These are phyloP conservation scores for Thymallus thymallus DNA, from an alignment of 2,113 vertebrate genomes.

Conservation along the genomic window DNA sequence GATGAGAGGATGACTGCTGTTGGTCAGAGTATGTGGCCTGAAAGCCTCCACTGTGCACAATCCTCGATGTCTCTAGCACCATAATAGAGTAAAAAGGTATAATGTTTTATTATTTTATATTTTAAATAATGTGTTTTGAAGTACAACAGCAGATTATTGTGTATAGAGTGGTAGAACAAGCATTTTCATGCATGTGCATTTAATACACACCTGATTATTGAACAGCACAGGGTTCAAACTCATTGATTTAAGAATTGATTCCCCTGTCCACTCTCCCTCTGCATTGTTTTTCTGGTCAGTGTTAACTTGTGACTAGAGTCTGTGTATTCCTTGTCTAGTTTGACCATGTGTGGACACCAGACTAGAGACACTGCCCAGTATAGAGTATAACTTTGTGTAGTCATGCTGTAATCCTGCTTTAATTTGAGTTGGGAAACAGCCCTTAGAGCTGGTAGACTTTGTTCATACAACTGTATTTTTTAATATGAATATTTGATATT, in stretches of 20 bases:
- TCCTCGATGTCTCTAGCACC: constrained; percentile 41
- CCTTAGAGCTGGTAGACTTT: not conserved
- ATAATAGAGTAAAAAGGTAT: not conserved
- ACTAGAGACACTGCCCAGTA: not conserved
- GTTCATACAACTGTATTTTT: not conserved
- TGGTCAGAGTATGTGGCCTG: constrained; percentile 75
- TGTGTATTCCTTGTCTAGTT: not conserved
- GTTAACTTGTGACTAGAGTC: not conserved
- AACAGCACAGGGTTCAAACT: not conserved
- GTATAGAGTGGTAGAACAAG: not conserved
- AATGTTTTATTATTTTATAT: not conserved
- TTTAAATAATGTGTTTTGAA: not conserved
- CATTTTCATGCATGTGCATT: not conserved
- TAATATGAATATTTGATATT: too few relatives aligned
- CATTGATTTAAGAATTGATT: constrained; percentile 4
- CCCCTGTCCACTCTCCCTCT: not conserved
- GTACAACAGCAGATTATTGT: not conserved
- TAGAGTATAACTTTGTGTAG: not conserved
- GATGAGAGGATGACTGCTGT: constrained; percentile 85
- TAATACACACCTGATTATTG: not conserved
- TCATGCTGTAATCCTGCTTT: not conserved
- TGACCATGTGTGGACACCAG: not conserved
- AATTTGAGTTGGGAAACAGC: not conserved
- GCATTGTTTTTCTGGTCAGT: not conserved
- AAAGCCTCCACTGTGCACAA: constrained; percentile 66